Conservation (phyloP, 2,888 invertebrate genomes). For the Drosophila fungiperda region DNA sequence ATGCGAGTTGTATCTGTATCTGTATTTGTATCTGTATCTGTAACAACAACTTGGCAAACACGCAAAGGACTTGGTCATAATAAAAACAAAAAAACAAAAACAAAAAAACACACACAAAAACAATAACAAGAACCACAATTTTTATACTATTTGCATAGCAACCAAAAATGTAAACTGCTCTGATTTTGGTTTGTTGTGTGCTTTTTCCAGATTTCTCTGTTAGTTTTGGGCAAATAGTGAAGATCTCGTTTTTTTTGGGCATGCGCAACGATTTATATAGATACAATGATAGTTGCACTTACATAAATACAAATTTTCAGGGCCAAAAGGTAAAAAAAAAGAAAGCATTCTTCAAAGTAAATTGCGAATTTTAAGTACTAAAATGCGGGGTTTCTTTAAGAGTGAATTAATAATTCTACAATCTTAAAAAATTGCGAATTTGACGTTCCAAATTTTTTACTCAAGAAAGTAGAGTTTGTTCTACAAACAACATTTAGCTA, state of each 20-base stretch:
- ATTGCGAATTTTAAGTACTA: background rate
- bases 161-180: constrained; percentile 73
- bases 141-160: constrained; percentile 66
- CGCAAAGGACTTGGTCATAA: constrained; percentile 52
- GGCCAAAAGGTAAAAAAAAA: background rate
- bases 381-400: background rate
- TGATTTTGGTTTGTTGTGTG: constrained; percentile 65
- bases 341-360: background rate
- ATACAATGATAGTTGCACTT: constrained; percentile 6
- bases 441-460: background rate
- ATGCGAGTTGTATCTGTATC: constrained; percentile 24
- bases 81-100: constrained; percentile 15
- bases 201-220: constrained; percentile 48
- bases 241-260: constrained; percentile 25
- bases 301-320: background rate
- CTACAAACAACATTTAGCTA: background rate
- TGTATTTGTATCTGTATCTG: constrained; percentile 14
- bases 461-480: background rate
- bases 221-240: constrained; percentile 49
- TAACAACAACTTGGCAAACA: constrained; percentile 63
- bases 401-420: background rate
- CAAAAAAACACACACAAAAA: background rate
- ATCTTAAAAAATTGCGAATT: background rate
- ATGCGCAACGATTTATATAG: constrained; percentile 13
- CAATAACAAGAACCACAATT: constrained; percentile 12